phyloP scores from a whole-genome alignment of 1,140 invertebrate genomes.

The Piezodorus guildinii region DNA sequence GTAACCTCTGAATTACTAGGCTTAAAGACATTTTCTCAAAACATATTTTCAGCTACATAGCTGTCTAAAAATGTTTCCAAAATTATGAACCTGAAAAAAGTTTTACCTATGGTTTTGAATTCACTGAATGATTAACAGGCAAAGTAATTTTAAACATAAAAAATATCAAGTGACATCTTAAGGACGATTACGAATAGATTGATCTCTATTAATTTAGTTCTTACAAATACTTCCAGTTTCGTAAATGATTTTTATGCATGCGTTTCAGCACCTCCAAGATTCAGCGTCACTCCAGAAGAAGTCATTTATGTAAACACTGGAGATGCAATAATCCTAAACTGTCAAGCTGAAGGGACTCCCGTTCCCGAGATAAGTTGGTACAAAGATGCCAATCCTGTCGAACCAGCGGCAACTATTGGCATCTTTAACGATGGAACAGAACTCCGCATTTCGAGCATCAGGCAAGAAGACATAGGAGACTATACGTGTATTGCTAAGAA shows the following conservation, averaged over 20 bases:
- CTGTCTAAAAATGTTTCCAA: too few species aligned
- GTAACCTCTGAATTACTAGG: too few species aligned
- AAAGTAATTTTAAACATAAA: too few species aligned
- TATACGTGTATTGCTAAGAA: conserved; percentile 91
- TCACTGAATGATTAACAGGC: too few species aligned
- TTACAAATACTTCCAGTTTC: not conserved
- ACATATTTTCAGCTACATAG: too few species aligned
- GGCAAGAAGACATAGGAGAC: conserved; percentile 85
- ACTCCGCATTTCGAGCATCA: conserved; percentile 77
- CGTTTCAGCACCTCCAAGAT: conserved; percentile 65
- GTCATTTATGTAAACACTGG: conserved; percentile 92
- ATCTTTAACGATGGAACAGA: conserved; percentile 87
- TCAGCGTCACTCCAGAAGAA: conserved; percentile 82
- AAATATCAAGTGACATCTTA: too few species aligned
- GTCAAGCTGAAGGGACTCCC: conserved; percentile 85
- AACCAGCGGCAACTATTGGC: conserved; percentile 62
- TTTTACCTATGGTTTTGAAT: too few species aligned
- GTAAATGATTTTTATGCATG: not conserved
- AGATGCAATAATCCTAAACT: conserved; percentile 88
- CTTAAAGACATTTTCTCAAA: too few species aligned
- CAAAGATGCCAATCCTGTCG: conserved; percentile 79
- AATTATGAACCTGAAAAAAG: too few species aligned
- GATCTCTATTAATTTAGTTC: too few species aligned
- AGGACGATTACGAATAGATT: too few species aligned
- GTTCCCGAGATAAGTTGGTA: conserved; percentile 85